phyloP scores from a whole-genome alignment of 1,140 invertebrate genomes.

The Platyscapa corneri region DNA sequence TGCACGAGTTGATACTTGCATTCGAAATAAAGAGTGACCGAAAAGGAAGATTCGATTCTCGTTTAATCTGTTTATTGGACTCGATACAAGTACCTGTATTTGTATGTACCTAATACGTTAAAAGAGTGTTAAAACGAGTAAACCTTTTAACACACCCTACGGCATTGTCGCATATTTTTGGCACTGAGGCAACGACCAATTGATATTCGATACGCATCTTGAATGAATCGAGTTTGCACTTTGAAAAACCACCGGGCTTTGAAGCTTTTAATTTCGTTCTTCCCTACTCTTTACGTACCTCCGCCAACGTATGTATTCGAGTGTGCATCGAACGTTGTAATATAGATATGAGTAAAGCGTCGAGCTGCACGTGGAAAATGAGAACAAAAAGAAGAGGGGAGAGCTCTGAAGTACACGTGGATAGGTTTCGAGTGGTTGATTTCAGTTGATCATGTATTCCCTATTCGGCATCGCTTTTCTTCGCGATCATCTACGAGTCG shows the following conservation, averaged over 20 bases:
- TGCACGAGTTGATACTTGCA: neutral
- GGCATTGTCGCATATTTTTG: neutral
- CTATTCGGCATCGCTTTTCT: neutral
- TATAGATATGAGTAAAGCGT: constrained; percentile 6
- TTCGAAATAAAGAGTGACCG: neutral
- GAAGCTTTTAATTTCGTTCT: neutral
- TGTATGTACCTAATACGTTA: neutral
- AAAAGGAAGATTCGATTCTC: constrained; percentile 20
- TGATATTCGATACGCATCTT: neutral
- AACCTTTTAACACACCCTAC: too few relatives aligned
- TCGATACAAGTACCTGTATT: constrained; percentile 16
- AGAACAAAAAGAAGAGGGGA: constrained; percentile 34
- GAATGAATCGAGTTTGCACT: neutral
- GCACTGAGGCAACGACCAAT: constrained; percentile 3
- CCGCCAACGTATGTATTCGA: too few relatives aligned
- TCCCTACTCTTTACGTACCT: too few relatives aligned
- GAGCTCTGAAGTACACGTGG: constrained; percentile 51
- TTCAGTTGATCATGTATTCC: constrained; percentile 57
- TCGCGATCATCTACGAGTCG: neutral
- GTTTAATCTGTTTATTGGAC: constrained; percentile 43
- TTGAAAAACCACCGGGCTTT: neutral
- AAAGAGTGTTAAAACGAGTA: neutral
- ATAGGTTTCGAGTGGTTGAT: constrained; percentile 54
- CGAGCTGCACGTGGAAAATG: constrained; percentile 28
- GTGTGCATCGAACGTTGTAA: neutral